A percentile compares a stretch with the other conserved stretches of the same genome.
phyloP scores from a whole-genome alignment of 64 coral and sea anemone species.

The Cladopsammia gracilis region DNA sequence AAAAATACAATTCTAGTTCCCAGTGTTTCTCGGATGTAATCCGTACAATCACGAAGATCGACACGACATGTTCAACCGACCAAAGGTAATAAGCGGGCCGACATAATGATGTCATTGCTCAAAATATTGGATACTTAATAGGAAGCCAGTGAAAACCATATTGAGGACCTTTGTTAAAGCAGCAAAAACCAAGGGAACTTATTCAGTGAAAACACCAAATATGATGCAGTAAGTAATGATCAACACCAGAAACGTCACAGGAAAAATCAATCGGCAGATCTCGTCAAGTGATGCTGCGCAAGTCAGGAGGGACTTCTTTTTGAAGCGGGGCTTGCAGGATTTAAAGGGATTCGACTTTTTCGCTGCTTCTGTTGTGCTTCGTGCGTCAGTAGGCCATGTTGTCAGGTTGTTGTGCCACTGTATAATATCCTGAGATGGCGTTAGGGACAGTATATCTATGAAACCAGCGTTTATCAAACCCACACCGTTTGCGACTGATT shows the following conservation, averaged over 20 bases:
- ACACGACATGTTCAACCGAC: no score
- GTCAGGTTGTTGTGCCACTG: slow-evolving; percentile 3
- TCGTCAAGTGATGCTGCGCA: slow-evolving; percentile 28
- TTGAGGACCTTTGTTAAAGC: no score
- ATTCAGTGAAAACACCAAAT: not conserved
- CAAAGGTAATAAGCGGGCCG: no score
- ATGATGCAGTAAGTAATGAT: not conserved
- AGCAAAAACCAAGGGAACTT: no score
- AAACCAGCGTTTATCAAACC: not conserved
- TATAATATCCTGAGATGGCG: not conserved
- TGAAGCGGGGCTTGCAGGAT: not conserved
- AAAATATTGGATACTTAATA: no score
- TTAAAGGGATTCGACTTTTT: not conserved
- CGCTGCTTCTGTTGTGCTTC: not conserved
- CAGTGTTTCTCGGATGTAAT: no score
- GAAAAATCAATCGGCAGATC: slow-evolving; percentile 16
- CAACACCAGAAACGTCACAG: slow-evolving; percentile 2
- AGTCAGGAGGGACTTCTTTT: not conserved
- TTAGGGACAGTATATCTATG: not conserved
- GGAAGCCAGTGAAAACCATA: no score
- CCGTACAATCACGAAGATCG: no score
- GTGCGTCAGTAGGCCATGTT: not conserved
- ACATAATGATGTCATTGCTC: no score
- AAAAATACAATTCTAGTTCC: no score
- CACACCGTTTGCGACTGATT: not conserved